Conservation (phyloP, 2,888 invertebrate species). For the Lasioglossum figueresi region DNA sequence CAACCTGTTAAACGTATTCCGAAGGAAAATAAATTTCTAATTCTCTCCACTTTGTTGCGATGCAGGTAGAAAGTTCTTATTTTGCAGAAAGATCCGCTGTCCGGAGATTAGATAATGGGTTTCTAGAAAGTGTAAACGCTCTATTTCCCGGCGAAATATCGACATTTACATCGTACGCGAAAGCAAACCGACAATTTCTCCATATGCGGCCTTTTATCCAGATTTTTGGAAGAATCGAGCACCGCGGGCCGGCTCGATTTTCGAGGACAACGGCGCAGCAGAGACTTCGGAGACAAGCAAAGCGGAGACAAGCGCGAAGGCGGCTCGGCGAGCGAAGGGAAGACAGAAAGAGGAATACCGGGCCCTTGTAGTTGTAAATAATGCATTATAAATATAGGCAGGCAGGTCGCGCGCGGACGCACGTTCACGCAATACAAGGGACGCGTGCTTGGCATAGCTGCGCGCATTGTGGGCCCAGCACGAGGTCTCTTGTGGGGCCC, state of each 20-base stretch:
- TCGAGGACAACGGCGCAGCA: slow-evolving; percentile 12
- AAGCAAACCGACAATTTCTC: too few species aligned
- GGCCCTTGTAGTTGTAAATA: slow-evolving; percentile 80
- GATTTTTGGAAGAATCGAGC: not conserved
- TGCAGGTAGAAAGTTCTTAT: too few species aligned
- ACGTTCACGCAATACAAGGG: slow-evolving; percentile 77
- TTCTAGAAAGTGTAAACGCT: too few species aligned
- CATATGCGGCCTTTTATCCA: not conserved
- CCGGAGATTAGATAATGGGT: too few species aligned
- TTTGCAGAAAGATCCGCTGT: too few species aligned
- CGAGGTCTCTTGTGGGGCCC: slow-evolving; percentile 76
- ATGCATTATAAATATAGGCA: slow-evolving; percentile 83
- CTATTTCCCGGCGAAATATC: too few species aligned
- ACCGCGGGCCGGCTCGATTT: slow-evolving; percentile 23
- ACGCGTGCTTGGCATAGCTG: slow-evolving; percentile 83
- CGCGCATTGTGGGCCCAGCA: slow-evolving; percentile 80
- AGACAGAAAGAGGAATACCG: slow-evolving; percentile 52
- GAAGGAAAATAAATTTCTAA: too few species aligned
- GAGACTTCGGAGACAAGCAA: not conserved
- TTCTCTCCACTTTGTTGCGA: too few species aligned
- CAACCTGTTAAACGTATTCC: too few species aligned
- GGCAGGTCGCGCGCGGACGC: slow-evolving; percentile 72
- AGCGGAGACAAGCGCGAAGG: not conserved
- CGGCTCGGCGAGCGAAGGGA: slow-evolving; percentile 24
- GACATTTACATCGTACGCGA: too few species aligned